These are phyloP conservation scores for Cassiopea xamachana DNA, from an alignment of 30 jellyfish, hydroid and myxozoan species.

Conservation along the genomic window DNA sequence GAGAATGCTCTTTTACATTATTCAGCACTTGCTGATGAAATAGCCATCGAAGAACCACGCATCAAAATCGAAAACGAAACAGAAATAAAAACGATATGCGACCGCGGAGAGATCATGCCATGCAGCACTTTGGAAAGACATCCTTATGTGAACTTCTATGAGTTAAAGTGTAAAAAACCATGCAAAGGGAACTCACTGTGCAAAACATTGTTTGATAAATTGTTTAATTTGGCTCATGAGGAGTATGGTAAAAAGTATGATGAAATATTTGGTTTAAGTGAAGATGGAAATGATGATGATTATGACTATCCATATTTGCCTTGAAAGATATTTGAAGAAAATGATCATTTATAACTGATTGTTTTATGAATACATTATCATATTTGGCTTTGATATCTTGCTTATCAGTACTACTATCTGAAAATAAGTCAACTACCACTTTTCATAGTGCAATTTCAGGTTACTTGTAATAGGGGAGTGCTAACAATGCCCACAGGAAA, in stretches of 20 bases:
- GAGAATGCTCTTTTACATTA: neutral
- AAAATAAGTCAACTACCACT: no score
- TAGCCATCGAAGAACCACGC: neutral
- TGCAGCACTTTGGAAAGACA: neutral
- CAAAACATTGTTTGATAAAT: neutral
- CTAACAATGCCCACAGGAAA: no score
- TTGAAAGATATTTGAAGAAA: neutral
- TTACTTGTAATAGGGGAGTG: no score
- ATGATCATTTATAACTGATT: neutral
- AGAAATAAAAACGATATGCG: neutral
- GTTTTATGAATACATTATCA: neutral
- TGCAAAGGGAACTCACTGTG: neutral
- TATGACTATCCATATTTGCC: neutral
- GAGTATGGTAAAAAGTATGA: neutral
- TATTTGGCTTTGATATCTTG: neutral
- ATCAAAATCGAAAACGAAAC: slow-evolving; percentile 10
- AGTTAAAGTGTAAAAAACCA: neutral
- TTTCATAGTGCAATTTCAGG: no score
- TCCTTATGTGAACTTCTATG: neutral
- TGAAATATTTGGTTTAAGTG: neutral
- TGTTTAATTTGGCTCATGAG: neutral
- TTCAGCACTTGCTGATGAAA: neutral
- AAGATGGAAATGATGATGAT: neutral
- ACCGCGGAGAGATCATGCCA: neutral
- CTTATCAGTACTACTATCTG: no score